These are phyloP conservation scores for Paragorgia papillata DNA, from an alignment of 92 coral and sea anemone genomes.

Conservation along the genomic window DNA sequence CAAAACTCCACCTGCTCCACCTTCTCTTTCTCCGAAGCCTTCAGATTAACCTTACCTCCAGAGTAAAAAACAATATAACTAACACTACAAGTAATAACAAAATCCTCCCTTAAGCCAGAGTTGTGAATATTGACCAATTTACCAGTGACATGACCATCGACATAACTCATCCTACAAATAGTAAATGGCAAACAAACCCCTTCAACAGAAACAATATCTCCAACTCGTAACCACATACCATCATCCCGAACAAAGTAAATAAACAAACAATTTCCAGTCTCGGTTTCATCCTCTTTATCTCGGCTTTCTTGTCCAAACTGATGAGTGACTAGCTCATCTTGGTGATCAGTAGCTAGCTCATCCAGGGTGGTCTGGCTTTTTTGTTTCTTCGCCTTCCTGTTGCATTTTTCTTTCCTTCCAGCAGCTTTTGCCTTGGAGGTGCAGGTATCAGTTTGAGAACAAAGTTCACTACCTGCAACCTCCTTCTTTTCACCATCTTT, in stretches of 20 bases:
- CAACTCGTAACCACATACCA: constrained; percentile 23
- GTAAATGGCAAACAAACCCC: constrained; percentile 12
- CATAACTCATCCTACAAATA: constrained; percentile 4
- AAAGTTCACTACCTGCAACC: constrained; percentile 7
- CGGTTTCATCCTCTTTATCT: background rate
- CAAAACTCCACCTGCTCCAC: constrained; percentile 5
- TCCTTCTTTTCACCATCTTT: constrained; percentile 4
- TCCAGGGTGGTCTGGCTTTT: constrained; percentile 1
- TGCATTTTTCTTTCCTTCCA: background rate
- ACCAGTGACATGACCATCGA: constrained; percentile 4
- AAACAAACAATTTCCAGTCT: constrained; percentile 2
- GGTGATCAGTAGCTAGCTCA: background rate
- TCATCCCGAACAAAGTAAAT: constrained; percentile 14
- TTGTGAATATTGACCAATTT: background rate
- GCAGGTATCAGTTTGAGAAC: constrained; percentile 4
- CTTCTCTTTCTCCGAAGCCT: constrained; percentile 3
- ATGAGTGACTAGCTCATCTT: background rate
- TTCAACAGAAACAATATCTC: constrained; percentile 27
- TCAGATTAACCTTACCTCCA: background rate
- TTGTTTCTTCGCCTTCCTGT: background rate
- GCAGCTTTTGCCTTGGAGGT: background rate
- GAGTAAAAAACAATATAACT: background rate
- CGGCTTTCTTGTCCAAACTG: background rate
- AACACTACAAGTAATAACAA: constrained; percentile 7
- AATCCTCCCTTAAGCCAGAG: too few relatives aligned